phyloP scores from a whole-genome alignment of 2,113 vertebrate species.

The Tetrao urogallus region DNA sequence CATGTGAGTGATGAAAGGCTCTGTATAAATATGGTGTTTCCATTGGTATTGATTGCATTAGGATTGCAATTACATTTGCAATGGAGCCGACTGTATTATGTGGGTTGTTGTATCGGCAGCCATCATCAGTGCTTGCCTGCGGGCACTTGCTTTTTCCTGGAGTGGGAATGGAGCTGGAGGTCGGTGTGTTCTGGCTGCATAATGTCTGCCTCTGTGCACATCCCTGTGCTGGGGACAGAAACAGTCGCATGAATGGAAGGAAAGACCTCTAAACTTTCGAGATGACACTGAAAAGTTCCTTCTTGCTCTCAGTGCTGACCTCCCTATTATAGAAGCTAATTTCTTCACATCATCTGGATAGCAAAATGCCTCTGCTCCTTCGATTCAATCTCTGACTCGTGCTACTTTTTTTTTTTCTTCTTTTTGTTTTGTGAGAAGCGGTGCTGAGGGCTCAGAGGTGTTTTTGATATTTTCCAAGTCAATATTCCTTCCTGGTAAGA shows the following conservation, averaged over 20 bases:
- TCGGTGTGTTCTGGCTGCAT: neutral
- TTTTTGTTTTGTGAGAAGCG: conserved; percentile 51
- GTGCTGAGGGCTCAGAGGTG: conserved; percentile 26
- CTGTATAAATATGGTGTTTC: conserved; percentile 72
- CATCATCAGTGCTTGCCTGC: neutral
- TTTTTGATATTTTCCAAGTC: conserved; percentile 74
- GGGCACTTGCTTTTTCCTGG: neutral
- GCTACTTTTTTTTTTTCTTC: neutral
- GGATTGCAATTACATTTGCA: conserved; percentile 56
- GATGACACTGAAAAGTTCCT: neutral
- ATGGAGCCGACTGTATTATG: neutral
- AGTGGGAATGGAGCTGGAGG: neutral
- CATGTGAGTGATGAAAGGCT: conserved; percentile 72
- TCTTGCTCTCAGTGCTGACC: rapidly evolving
- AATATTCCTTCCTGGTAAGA: conserved; percentile 65
- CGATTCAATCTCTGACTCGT: neutral
- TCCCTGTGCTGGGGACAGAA: neutral
- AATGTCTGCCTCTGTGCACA: no score
- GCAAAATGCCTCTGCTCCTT: conserved; percentile 12
- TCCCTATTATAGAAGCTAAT: neutral
- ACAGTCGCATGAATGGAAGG: rapidly evolving
- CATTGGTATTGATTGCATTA: conserved; percentile 58
- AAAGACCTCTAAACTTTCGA: neutral
- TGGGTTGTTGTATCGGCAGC: conserved; percentile 11
- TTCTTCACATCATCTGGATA: neutral